phyloP scores from a whole-genome alignment of 2,888 invertebrate species.

The Spisula subtruncata region DNA sequence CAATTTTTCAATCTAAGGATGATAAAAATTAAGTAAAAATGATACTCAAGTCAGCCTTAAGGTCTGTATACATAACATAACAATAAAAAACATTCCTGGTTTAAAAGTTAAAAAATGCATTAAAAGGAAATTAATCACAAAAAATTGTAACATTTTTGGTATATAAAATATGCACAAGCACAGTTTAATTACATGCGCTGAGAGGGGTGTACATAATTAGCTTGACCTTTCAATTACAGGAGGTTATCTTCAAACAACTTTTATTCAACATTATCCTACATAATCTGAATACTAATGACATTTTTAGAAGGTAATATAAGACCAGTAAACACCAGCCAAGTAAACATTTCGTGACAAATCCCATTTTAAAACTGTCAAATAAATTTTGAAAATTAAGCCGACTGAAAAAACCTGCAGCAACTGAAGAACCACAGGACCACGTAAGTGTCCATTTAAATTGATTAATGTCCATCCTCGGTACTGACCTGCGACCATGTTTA shows the following conservation, averaged over 20 bases:
- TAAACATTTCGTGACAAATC: conserved; percentile 15
- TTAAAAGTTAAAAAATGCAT: neutral
- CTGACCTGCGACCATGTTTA: too few relatives aligned
- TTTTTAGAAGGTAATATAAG: conserved; percentile 19
- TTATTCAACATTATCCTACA: neutral
- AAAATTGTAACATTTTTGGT: neutral
- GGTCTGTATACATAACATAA: neutral
- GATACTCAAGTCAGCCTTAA: neutral
- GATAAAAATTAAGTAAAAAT: neutral
- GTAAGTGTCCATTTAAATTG: neutral
- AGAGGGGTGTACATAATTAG: conserved; percentile 12
- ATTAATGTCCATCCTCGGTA: neutral
- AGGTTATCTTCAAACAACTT: conserved; percentile 30
- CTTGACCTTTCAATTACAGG: conserved; percentile 32
- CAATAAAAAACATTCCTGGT: neutral
- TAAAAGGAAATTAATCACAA: neutral
- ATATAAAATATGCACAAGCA: conserved; percentile 18
- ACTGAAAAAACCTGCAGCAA: neutral
- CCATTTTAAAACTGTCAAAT: conserved; percentile 16
- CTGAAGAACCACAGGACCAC: neutral
- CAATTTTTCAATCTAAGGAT: too few relatives aligned
- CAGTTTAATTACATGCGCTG: conserved; percentile 2
- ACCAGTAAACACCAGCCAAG: neutral
- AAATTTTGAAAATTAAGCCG: neutral
- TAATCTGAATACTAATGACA: conserved; percentile 13